These are phyloP conservation scores for Muscicapa striata DNA, from an alignment of 2,797 vertebrate species.

Conservation along the genomic window DNA sequence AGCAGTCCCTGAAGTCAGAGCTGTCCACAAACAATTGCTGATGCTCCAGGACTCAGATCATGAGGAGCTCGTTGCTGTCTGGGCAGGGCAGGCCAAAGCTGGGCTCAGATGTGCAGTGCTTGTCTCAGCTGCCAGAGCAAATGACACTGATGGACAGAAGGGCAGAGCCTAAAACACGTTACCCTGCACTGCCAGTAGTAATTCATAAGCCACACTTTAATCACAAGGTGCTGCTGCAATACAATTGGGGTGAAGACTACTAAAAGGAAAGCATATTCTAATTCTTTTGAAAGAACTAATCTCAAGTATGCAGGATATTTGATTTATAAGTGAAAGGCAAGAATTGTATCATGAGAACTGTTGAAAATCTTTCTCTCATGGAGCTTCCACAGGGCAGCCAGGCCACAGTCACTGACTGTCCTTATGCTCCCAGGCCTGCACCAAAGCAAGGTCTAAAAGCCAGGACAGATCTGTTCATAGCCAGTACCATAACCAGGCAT, in stretches of 20 bases:
- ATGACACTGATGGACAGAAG: background rate
- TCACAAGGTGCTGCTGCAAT: background rate
- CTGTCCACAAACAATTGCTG: background rate
- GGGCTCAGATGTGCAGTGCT: background rate
- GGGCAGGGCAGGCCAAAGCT: background rate
- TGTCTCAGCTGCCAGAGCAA: slow-evolving; percentile 28
- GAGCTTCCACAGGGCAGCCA: background rate
- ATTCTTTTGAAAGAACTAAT: background rate
- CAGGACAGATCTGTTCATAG: background rate
- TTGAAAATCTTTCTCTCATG: background rate
- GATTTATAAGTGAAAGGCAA: background rate
- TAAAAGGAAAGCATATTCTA: background rate
- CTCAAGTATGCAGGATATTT: background rate
- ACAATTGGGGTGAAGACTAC: background rate
- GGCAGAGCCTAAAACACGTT: background rate
- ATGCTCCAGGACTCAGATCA: background rate
- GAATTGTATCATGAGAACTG: background rate
- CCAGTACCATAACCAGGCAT: background rate
- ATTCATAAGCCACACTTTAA: background rate
- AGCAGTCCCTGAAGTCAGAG: background rate
- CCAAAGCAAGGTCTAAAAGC: background rate
- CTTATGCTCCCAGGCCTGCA: background rate
- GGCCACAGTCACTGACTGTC: background rate
- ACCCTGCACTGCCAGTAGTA: background rate
- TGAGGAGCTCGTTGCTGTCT: background rate